These are phyloP conservation scores for Neoseiulus cucumeris DNA, from an alignment of 1,140 invertebrate species.

Conservation along the genomic window DNA sequence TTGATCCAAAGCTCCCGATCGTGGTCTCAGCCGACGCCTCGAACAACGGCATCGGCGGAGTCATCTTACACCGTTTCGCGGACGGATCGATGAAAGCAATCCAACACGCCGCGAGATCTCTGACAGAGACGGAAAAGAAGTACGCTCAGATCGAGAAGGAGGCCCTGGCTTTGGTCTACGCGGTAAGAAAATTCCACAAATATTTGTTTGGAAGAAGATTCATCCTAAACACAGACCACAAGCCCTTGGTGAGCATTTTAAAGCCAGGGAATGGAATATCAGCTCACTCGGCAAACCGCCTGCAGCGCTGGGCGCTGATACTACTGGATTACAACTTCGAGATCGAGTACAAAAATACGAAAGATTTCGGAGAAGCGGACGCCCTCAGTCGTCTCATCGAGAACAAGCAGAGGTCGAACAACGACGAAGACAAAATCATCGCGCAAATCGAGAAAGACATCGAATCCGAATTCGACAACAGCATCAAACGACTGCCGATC, in stretches of 20 bases:
- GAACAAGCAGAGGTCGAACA: not conserved
- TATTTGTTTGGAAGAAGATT: slow-evolving; percentile 30
- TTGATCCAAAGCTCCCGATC: too few relatives aligned
- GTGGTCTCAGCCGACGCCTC: not conserved
- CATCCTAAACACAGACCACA: slow-evolving; percentile 29
- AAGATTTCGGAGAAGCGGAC: slow-evolving; percentile 20
- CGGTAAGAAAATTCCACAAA: slow-evolving; percentile 31
- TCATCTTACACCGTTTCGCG: not conserved
- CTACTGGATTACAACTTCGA: slow-evolving; percentile 25
- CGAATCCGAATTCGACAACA: not conserved
- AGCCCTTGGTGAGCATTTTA: slow-evolving; percentile 28
- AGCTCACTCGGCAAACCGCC: slow-evolving; percentile 21
- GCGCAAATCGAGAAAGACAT: not conserved
- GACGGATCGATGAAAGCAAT: not conserved
- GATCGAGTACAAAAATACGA: slow-evolving; percentile 21
- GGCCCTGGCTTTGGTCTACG: slow-evolving; percentile 30
- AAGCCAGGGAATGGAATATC: slow-evolving; percentile 19
- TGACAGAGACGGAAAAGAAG: slow-evolving; percentile 28
- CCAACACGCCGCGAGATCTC: slow-evolving; percentile 16
- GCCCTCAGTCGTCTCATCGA: slow-evolving; percentile 15
- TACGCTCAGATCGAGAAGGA: slow-evolving; percentile 36
- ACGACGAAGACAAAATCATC: not conserved
- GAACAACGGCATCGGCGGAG: not conserved
- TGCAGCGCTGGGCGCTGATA: slow-evolving; percentile 26
- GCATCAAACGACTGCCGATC: not conserved